These are phyloP conservation scores for Pomacea maculata DNA, from an alignment of 1,140 invertebrate genomes.

Conservation along the genomic window DNA sequence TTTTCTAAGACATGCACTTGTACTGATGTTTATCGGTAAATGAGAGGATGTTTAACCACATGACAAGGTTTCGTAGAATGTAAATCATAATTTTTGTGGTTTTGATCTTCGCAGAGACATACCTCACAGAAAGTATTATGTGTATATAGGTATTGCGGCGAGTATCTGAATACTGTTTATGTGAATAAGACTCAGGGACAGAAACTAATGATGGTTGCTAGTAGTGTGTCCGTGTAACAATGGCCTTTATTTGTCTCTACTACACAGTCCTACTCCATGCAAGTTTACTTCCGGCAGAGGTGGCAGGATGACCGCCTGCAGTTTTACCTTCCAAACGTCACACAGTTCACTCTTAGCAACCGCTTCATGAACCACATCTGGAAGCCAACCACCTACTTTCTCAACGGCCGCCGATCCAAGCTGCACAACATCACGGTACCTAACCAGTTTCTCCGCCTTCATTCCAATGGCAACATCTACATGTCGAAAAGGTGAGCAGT, in stretches of 20 bases:
- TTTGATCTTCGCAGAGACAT: too few species aligned
- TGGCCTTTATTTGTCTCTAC: too few species aligned
- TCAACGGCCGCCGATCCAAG: constrained; percentile 92
- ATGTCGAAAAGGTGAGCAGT: constrained; percentile 88
- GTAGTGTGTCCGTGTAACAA: too few species aligned
- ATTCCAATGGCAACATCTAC: constrained; percentile 85
- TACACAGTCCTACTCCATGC: constrained; percentile 90
- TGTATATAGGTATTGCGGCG: too few species aligned
- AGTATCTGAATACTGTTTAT: not conserved
- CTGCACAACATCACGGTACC: constrained; percentile 95
- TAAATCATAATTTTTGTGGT: too few species aligned
- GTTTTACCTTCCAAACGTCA: constrained; percentile 55
- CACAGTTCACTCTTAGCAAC: constrained; percentile 62
- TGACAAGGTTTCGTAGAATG: too few species aligned
- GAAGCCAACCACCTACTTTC: constrained; percentile 95
- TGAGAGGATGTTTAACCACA: too few species aligned
- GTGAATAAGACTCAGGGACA: not conserved
- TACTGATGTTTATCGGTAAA: too few species aligned
- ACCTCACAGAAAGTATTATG: too few species aligned
- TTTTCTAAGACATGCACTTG: too few species aligned
- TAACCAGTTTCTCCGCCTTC: constrained; percentile 89
- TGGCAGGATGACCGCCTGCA: constrained; percentile 71
- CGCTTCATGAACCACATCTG: constrained; percentile 77
- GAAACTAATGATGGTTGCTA: too few species aligned
- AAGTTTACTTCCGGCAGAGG: constrained; percentile 89